phyloP scores from a whole-genome alignment of 2,888 invertebrate genomes.

The Halocaridina rubra region DNA sequence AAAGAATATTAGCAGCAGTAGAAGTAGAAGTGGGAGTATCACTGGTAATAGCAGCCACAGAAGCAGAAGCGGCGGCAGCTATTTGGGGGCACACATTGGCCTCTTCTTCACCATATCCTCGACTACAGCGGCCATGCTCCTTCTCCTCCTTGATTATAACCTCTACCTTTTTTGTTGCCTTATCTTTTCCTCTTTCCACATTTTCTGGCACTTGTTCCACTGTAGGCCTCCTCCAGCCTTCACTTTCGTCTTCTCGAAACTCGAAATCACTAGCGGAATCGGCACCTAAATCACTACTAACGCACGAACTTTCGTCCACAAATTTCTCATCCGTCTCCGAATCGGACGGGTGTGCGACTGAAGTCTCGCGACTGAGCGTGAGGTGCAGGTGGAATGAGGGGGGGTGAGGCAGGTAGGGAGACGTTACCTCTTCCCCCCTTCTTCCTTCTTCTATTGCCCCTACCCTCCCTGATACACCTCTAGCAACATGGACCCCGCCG shows the following conservation, averaged over 20 bases:
- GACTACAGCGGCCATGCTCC: constrained; percentile 53
- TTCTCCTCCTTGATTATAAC: neutral
- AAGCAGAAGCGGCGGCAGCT: constrained; percentile 23
- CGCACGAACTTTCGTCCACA: constrained; percentile 44
- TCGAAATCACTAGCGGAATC: constrained; percentile 52
- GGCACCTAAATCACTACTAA: constrained; percentile 49
- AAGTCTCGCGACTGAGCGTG: constrained; percentile 54
- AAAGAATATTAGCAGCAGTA: neutral
- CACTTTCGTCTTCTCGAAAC: constrained; percentile 29
- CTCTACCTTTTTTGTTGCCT: neutral
- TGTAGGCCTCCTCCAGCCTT: neutral
- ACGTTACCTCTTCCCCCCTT: neutral
- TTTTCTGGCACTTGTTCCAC: neutral
- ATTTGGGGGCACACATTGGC: constrained; percentile 35
- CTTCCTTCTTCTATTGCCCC: neutral
- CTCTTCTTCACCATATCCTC: constrained; percentile 33
- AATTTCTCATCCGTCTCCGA: constrained; percentile 59
- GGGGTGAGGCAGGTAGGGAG: constrained; percentile 36
- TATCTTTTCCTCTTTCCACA: neutral
- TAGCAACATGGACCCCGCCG: neutral
- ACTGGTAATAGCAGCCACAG: constrained; percentile 1
- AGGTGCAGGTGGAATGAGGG: constrained; percentile 61
- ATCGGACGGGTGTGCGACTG: constrained; percentile 62
- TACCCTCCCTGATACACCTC: neutral
- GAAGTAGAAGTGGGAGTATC: neutral